Conservation (phyloP, 64 coral and sea anemone genomes). For the Porites lutea region DNA sequence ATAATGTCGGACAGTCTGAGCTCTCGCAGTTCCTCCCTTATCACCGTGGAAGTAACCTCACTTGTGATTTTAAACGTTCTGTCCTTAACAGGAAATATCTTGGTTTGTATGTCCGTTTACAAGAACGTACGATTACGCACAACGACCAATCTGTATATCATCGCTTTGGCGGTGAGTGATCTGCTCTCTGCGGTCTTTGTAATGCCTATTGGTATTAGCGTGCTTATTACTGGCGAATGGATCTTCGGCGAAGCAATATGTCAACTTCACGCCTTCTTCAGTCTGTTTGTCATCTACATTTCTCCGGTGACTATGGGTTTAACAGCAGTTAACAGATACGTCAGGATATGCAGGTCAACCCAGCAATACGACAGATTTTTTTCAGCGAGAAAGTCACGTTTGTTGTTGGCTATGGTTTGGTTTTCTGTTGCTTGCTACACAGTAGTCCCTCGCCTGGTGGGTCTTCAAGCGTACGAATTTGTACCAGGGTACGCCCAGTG, state of each 20-base stretch:
- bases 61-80: background rate
- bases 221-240: slow-evolving; percentile 1
- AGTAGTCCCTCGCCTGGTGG: background rate
- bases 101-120: background rate
- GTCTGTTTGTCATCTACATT: background rate
- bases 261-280: slow-evolving; percentile 11
- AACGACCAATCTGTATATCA: slow-evolving; percentile 18
- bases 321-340: background rate
- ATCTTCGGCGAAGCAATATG: background rate
- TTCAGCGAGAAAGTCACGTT: background rate
- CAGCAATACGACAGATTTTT: background rate
- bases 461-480: background rate
- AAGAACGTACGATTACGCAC: background rate
- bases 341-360: background rate
- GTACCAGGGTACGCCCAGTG: background rate
- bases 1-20: background rate
- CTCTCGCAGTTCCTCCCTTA: background rate
- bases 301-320: slow-evolving; percentile 12
- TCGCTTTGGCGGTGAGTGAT: slow-evolving; percentile 4
- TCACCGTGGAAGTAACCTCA: background rate
- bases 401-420: background rate
- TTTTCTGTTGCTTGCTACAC: background rate
- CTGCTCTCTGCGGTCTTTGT: background rate
- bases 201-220: background rate
- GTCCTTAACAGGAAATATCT: slow-evolving; percentile 7